Evolutionary conservation across 2,797 vertebrate genomes (phyloP).

Genomic region (Stomatorhinus walkeri): DNA sequence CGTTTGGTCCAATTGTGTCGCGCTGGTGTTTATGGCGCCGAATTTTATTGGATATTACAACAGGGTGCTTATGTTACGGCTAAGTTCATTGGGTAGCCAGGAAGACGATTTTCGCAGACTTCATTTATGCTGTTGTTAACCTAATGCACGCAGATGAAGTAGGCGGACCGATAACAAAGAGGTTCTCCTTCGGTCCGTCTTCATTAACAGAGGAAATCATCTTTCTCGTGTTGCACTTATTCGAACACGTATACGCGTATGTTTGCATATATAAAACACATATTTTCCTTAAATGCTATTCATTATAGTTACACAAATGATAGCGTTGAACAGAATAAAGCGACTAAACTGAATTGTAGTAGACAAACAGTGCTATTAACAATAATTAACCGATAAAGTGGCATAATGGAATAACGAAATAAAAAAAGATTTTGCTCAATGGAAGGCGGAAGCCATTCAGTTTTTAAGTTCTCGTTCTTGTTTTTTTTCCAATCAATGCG

Average conservation of each 20-base stretch:
- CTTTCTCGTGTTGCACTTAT: background rate
- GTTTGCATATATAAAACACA: background rate
- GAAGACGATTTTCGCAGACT: conserved; percentile 5
- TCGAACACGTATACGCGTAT: background rate
- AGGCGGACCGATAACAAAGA: background rate
- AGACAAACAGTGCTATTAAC: background rate
- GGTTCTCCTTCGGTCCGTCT: background rate
- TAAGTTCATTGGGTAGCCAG: conserved; percentile 21
- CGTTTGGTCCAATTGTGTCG: conserved; percentile 22
- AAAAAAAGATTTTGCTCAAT: background rate
- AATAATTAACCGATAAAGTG: background rate
- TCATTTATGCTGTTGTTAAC: conserved; percentile 8
- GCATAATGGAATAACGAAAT: background rate
- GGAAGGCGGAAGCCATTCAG: background rate
- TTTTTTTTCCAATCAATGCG: background rate
- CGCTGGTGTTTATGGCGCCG: background rate
- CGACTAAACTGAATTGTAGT: background rate
- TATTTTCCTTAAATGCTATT: background rate
- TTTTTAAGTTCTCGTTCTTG: background rate
- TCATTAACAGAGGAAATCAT: background rate
- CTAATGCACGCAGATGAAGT: conserved; percentile 4
- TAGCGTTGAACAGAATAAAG: background rate
- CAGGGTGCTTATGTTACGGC: background rate
- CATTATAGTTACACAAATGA: background rate
- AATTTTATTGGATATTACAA: conserved; percentile 16